Percentiles rank a stretch among this genome's conserved stretches.
Evolutionary conservation across 2,797 vertebrate species (phyloP).

Genomic region (Micromesistius poutassou): DNA sequence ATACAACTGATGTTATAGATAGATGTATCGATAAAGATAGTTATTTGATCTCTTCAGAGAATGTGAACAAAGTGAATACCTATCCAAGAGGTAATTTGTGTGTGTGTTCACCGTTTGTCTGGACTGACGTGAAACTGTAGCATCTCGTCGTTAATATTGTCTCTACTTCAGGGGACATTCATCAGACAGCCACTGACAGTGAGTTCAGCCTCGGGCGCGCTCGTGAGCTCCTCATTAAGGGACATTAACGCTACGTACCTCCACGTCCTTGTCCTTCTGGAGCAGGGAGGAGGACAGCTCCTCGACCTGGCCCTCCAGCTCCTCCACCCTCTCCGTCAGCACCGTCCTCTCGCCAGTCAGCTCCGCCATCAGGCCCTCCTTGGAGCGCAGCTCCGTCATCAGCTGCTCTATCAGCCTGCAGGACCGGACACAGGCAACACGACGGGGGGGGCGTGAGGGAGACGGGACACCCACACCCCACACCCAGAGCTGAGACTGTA

Average conservation of each 20-base stretch:
- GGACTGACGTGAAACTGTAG: neutral
- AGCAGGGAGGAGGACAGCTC: constrained; percentile 71
- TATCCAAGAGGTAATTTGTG: neutral
- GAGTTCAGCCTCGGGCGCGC: neutral
- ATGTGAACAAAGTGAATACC: neutral
- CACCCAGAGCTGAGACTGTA: neutral
- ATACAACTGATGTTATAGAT: neutral
- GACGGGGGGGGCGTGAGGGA: neutral
- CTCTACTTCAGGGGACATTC: neutral
- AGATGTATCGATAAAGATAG: too few relatives aligned
- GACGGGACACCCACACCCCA: neutral
- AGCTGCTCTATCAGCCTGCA: constrained; percentile 82
- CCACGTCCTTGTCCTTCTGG: constrained; percentile 78
- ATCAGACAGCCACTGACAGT: neutral
- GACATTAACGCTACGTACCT: constrained; percentile 60
- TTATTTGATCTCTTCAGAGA: neutral
- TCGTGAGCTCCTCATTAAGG: neutral
- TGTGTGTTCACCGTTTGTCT: neutral
- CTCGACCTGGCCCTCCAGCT: constrained; percentile 65
- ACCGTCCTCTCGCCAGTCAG: constrained; percentile 75
- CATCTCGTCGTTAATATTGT: neutral
- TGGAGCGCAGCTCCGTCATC: constrained; percentile 73
- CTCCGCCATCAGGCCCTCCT: constrained; percentile 72
- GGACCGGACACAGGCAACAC: neutral
- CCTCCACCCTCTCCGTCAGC: constrained; percentile 61